Conservation (phyloP, 2,797 vertebrate genomes). For the Liasis olivaceus region DNA sequence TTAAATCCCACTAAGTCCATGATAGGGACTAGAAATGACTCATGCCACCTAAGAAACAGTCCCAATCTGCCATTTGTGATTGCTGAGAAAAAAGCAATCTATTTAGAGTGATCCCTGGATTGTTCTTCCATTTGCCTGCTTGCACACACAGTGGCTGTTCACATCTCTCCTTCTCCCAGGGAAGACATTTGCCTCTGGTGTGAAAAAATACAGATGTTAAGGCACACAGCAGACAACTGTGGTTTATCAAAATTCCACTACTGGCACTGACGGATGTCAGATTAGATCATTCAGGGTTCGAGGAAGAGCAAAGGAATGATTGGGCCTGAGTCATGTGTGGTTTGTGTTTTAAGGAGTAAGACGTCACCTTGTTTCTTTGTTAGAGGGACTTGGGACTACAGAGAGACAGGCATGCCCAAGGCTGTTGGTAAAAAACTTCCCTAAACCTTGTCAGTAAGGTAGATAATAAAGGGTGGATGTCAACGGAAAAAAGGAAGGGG, state of each 20-base stretch:
- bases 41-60: slow-evolving; percentile 52
- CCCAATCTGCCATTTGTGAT: slow-evolving; percentile 61
- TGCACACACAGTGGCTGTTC: slow-evolving; percentile 57
- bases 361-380: slow-evolving; percentile 69
- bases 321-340: slow-evolving; percentile 68
- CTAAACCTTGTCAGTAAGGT: slow-evolving; percentile 62
- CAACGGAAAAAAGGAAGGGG: slow-evolving; percentile 53
- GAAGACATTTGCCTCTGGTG: slow-evolving; percentile 68
- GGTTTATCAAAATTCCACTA: slow-evolving; percentile 74
- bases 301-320: slow-evolving; percentile 64
- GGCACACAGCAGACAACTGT: slow-evolving; percentile 64
- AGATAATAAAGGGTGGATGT: slow-evolving; percentile 45
- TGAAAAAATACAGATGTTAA: slow-evolving; percentile 72
- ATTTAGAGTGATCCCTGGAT: slow-evolving; percentile 59
- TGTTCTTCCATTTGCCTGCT: slow-evolving; percentile 57
- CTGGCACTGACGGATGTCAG: slow-evolving; percentile 69
- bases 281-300: slow-evolving; percentile 65
- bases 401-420: slow-evolving; percentile 67
- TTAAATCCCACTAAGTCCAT: background rate
- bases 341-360: slow-evolving; percentile 73
- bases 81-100: slow-evolving; percentile 45
- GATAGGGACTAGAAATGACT: slow-evolving; percentile 33
- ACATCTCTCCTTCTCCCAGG: slow-evolving; percentile 65
- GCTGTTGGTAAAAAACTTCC: slow-evolving; percentile 61
- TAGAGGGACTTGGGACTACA: slow-evolving; percentile 64